phyloP scores from a whole-genome alignment of 1,140 invertebrate species.

The Sycobia sp. region DNA sequence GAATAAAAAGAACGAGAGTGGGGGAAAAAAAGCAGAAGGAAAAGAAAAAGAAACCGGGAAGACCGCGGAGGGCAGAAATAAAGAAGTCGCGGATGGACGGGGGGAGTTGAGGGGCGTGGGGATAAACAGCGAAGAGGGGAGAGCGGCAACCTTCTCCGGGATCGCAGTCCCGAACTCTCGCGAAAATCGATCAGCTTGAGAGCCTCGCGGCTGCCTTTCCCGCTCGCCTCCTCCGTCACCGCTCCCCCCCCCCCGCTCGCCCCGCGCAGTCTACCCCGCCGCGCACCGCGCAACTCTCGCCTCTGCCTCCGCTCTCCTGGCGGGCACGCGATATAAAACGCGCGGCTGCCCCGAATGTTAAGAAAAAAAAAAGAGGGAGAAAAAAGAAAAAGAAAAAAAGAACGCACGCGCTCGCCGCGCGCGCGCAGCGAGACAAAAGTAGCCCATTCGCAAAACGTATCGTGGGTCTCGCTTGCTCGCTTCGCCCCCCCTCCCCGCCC shows the following conservation, averaged over 20 bases:
- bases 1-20: conserved; percentile 14
- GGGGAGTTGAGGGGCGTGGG: too few species aligned
- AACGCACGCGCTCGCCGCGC: conserved; percentile 11
- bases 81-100: too few species aligned
- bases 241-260: background rate
- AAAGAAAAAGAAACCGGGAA: conserved; percentile 3
- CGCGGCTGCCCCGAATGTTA: conserved; percentile 17
- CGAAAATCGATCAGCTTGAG: conserved; percentile 28
- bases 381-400: too few species aligned
- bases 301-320: background rate
- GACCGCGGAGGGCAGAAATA: too few species aligned
- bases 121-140: too few species aligned
- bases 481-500: too few species aligned
- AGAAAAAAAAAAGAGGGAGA: too few species aligned
- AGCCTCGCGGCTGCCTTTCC: conserved; percentile 14
- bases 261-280: background rate
- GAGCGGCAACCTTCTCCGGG: too few species aligned
- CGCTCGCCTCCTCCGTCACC: background rate
- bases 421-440: conserved; percentile 27
- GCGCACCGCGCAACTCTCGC: background rate
- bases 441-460: conserved; percentile 31
- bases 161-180: conserved; percentile 17
- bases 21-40: background rate
- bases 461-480: background rate
- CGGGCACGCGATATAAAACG: too few species aligned